Base-by-base conservation (phyloP, 2,797 vertebrate genomes). In the Vultur gryphus region DNA sequence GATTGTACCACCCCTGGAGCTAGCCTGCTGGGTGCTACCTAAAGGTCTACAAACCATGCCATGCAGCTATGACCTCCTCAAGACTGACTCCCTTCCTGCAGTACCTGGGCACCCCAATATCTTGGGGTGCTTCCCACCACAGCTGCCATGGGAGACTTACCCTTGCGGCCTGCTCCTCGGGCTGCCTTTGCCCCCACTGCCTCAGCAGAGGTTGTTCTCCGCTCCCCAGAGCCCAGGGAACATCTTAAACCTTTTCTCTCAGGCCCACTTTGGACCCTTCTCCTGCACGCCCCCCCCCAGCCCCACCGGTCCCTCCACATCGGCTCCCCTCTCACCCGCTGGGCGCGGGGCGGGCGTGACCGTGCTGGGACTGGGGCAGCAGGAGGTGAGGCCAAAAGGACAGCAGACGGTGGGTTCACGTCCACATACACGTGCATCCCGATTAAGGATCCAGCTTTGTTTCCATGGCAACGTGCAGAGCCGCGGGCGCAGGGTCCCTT, bases 381-480 rank as follows among this genome's bases (percentile, higher is more conserved):
- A 41, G 77, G 48, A 92, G 70, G 9, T 35, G 31, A 94, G 62
- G 86, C 93, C 72, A 78, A 96, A 87, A 92, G 84, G 71, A 72
- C 75, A 90, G 55, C 69, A 84, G 77, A 84, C 79, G 23, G 49
- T 15, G 37, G n/a, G 33, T 73, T 82, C 96, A 35, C 4, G 0
- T 82, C 82, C 97, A 75, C 26, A 15, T 67, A 24, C 78, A 49
- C 12, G 4, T 6, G 12, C 44, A 81, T 97, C 84, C 83, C 23
- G 29, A 95, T 92, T 70, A 94, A 90, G 66, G 59, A 94, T 87
- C 54, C 82, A 49, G 89, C 65, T 96, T 95, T 57, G 73, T 95
- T 96, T 91, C 97, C 82, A 95, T 65, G 77, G 72, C 92, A 96
- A 97, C 70, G 0, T n/a, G 37, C 90, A 93, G 89, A 88, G 82